Conservation (phyloP, 2,888 invertebrate genomes). For the Elaeidobius kamerunicus region DNA sequence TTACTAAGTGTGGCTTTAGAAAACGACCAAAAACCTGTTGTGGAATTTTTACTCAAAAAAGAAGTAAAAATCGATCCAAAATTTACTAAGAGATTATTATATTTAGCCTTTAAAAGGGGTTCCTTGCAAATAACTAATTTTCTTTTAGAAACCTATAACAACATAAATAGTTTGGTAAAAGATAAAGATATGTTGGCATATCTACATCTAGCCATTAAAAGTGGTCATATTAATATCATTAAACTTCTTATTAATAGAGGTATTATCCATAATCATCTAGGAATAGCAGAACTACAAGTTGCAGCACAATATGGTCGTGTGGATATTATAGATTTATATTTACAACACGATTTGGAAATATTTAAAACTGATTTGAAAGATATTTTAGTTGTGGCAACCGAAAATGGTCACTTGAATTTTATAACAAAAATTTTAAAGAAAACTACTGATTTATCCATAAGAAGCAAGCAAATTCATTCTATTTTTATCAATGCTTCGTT, state of each 20-base stretch:
- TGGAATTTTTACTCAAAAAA: background rate
- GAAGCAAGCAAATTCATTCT: background rate
- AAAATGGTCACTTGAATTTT: background rate
- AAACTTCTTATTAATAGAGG: constrained; percentile 35
- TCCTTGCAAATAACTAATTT: background rate
- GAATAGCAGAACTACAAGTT: background rate
- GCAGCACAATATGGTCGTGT: background rate
- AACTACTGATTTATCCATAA: background rate
- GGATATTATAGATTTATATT: background rate
- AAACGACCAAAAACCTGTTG: background rate
- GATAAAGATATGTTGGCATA: background rate
- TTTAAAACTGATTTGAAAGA: background rate
- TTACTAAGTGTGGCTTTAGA: background rate
- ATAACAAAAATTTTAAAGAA: background rate
- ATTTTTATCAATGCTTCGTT: background rate
- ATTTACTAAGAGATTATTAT: background rate
- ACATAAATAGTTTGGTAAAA: background rate
- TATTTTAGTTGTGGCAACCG: background rate
- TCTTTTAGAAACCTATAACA: background rate
- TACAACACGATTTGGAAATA: background rate
- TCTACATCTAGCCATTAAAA: constrained; percentile 52
- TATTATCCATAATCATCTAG: constrained; percentile 41
- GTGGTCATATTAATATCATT: constrained; percentile 49
- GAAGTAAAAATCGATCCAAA: background rate
- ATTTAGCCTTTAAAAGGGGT: background rate